These are phyloP conservation scores for Eupsilia transversa DNA, from an alignment of 2,888 invertebrate genomes.

Conservation along the genomic window DNA sequence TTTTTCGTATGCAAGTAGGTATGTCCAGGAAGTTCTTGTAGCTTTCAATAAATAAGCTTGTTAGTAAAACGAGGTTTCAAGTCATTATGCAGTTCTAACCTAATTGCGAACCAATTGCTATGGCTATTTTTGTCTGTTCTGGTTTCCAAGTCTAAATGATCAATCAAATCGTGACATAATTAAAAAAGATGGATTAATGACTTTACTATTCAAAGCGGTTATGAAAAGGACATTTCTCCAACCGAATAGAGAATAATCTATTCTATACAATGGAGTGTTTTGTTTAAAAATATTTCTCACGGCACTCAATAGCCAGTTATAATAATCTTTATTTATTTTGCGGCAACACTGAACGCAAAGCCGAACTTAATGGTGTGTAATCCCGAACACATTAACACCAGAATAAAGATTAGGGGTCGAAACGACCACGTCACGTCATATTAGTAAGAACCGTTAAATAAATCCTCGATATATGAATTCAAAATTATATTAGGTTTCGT, in stretches of 20 bases:
- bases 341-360: conserved; percentile 79
- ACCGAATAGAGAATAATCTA: conserved; percentile 9
- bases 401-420: conserved; percentile 82
- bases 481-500: conserved; percentile 8
- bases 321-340: conserved; percentile 89
- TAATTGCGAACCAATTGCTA: background rate
- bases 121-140: background rate
- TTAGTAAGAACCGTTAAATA: conserved; percentile 66
- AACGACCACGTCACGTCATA: conserved; percentile 74
- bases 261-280: conserved; percentile 50
- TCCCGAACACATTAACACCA: conserved; percentile 86
- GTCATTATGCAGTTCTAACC: background rate
- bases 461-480: conserved; percentile 49
- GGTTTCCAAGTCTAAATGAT: background rate
- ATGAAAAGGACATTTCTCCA: background rate
- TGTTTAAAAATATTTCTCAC: conserved; percentile 82
- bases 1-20: background rate
- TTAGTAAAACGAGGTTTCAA: background rate
- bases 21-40: background rate
- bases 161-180: conserved; percentile 1
- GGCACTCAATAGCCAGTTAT: conserved; percentile 82
- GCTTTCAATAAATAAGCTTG: background rate
- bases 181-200: background rate
- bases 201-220: background rate
- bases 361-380: conserved; percentile 87